Conservation (phyloP, 2,113 vertebrate species). For the Chinchilla lanigera region DNA sequence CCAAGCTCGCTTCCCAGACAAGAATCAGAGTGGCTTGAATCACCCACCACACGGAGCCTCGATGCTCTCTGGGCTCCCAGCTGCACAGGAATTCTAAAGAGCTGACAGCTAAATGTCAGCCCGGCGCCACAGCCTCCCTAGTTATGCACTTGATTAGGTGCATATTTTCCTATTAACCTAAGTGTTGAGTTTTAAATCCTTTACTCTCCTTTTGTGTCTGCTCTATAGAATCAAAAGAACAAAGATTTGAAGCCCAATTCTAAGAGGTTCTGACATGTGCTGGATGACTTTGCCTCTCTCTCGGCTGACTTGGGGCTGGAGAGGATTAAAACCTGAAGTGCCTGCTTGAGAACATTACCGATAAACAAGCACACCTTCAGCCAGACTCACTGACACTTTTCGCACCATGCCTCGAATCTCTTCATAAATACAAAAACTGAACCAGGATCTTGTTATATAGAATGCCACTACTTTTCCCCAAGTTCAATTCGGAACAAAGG, state of each 20-base stretch:
- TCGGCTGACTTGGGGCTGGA: background rate
- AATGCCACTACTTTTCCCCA: constrained; percentile 67
- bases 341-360: constrained; percentile 36
- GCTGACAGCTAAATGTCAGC: background rate
- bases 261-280: background rate
- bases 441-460: constrained; percentile 34
- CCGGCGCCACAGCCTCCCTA: background rate
- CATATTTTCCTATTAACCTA: background rate
- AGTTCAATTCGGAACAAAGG: constrained; percentile 68
- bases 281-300: background rate
- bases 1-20: background rate
- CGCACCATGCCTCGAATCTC: constrained; percentile 32
- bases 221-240: background rate
- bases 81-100: background rate
- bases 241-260: background rate
- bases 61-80: background rate
- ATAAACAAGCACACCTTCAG: background rate
- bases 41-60: background rate
- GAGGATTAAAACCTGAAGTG: background rate
- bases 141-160: background rate
- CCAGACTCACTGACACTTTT: background rate
- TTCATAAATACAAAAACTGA: constrained; percentile 57
- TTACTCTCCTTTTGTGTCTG: background rate
- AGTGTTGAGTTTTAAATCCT: background rate
- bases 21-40: background rate